Base-by-base conservation (phyloP, 2,888 invertebrate species). In the Oxystoma pomonae region DNA sequence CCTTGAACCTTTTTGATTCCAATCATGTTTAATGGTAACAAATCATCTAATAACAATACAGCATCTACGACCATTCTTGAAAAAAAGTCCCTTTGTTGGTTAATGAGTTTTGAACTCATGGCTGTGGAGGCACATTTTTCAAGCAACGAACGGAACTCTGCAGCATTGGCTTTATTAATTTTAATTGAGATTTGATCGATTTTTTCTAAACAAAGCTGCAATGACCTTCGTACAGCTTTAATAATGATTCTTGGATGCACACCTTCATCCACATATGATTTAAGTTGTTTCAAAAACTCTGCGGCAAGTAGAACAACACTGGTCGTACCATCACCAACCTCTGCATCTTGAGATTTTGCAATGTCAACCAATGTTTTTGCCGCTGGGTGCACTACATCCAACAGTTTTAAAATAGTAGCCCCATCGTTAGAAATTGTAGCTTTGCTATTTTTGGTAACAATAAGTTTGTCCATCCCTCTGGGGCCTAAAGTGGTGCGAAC, bases 361-460 rank as follows among this genome's bases (percentile, higher is more conserved):
- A 99, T 99, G 76, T 99, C 99, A 1, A 99, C 98, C 69, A 99
- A 81, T 0, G 96, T 97, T 80, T 94, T 96, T 0, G 98, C 99
- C 19, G 99, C 99, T 0, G 99, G 99, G 81, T 99, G 99, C 19
- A 99, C 90, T 74, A 99, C 92, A 75, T 99, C 98, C 72, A 99
- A 78, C n/a, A 97, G 85, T 82, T 98, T 98, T 87, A 99, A 89
- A 67, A 99, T 98, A 0, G 99, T 99, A 3, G 99, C 99, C 16
- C 99, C 99, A 82, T 99, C 99, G 77, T 99, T 99, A 1, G 98
- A 98, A 71, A 99, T 98, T 1, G 97, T 97, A 0, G 97, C 92
- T 77, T 93, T 95, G 63, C 96, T 96, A 69, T 86, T 85, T 67
- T 86, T 85, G 76, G 95, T 92, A 0, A 99, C 97, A 65, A 99